Evolutionary conservation across 1,140 invertebrate species (phyloP), one percentile per base, ranked within the genome.

Genomic region (Gonioctena quinquepunctata): DNA sequence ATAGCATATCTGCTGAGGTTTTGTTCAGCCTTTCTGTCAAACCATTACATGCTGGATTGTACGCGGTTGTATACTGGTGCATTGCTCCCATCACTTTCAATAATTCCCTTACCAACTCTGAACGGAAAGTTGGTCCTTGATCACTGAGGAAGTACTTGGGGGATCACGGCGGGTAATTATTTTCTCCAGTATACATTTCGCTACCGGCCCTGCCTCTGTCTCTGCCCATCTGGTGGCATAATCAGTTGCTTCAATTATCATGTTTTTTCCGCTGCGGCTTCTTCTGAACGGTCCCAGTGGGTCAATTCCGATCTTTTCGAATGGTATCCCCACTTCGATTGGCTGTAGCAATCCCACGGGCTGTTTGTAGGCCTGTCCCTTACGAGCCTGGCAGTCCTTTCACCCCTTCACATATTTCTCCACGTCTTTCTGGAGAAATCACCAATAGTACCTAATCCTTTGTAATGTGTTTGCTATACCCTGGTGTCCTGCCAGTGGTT

Each of bases 21-120:
- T 66, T 63, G 61, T 85, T 83, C 21, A 76, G 74, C 3, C 81
- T 22, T 70, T 80, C 80, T 6, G 80, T 74, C 21, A 77, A 27
- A 4, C 77, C 80, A 64, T 82, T 82, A 11, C 60, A 68, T 16
- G 75, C 28, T 57, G 80, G 79, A 68, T 79, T 79, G 59, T 82
- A 83, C 1, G 74, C 56, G 8, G 79, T 82, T 1, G 79, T 82
- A 33, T 74, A 77, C 19, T 26, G 19, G 16, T 50, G 66, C 8
- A 28, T 66, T 16, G 63, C 69, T 50, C 72, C 75, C 75, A 75
- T 73, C 22, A 33, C 60, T 60, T 64, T 33, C 11, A 76, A 28
- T 25, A 78, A 56, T 50, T 72, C 60, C n/a, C 19, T 50, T n/a
- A 78, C 66, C 16, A 78, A 21, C 70, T 78, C 73, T 27, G 77